A percentile compares a stretch with the other conserved stretches of the same genome.
These are phyloP conservation scores for Omphaloscelis lunosa DNA, from an alignment of 2,888 invertebrate species.

Conservation along the genomic window DNA sequence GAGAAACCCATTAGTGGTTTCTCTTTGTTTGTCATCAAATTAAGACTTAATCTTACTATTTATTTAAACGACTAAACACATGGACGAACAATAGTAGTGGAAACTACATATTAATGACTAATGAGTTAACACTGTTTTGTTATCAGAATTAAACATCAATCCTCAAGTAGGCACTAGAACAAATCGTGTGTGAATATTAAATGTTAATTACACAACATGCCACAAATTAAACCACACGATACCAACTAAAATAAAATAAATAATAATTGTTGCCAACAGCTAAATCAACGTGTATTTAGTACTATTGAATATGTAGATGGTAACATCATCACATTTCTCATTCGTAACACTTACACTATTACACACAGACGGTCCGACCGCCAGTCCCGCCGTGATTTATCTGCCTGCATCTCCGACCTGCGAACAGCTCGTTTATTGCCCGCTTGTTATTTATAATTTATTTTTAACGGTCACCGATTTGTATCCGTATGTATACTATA, in stretches of 20 bases:
- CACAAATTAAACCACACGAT: constrained; percentile 46
- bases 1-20: constrained; percentile 71
- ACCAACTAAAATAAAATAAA: constrained; percentile 50
- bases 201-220: constrained; percentile 32
- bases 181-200: constrained; percentile 29
- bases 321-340: constrained; percentile 81
- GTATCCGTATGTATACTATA: constrained; percentile 77
- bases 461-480: constrained; percentile 90
- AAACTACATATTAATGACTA: constrained; percentile 24
- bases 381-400: constrained; percentile 86
- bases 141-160: neutral
- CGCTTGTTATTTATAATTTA: constrained; percentile 91
- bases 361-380: constrained; percentile 72
- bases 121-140: constrained; percentile 1
- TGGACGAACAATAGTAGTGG: neutral
- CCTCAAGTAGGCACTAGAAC: too few species aligned
- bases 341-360: constrained; percentile 84
- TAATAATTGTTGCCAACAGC: constrained; percentile 56
- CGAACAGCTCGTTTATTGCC: constrained; percentile 89
- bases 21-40: constrained; percentile 54
- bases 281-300: constrained; percentile 70
- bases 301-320: constrained; percentile 76
- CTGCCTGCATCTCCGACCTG: constrained; percentile 88
- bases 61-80: constrained; percentile 16
- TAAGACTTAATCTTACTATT: constrained; percentile 46